Base-by-base conservation (phyloP, 2,113 vertebrate genomes). In the Aramus guarauna region DNA sequence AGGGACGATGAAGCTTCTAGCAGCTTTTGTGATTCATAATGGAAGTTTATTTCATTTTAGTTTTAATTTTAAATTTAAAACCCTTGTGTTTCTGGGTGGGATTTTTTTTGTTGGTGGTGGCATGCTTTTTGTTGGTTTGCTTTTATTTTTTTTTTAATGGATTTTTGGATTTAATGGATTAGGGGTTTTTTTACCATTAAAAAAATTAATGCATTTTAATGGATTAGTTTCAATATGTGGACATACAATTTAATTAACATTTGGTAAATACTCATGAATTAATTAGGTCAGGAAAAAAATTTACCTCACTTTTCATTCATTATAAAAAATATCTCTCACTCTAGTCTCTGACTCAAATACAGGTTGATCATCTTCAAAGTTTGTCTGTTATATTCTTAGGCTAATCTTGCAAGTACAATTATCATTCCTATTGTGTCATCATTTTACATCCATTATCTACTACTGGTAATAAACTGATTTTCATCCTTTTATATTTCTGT, bases 41-140 rank as follows among this genome's bases (percentile, higher is more conserved):
- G 9, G 15, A 80, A 50, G 8, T 36, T 73, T 55, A 34, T 47
- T 6, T 47, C 12, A 55, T 80, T 80, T 63, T 37, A 48, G 17
- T 66, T 80, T 45, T 36, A 55, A 67, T 48, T 84, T 87, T 72
- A 12, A 45, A 22, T 62, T 80, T 76, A 12, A 68, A 67, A 58
- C 1, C 0, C 37, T 75, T 79, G 5, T 12, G 4, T 29, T 62
- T 78, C 20, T 11, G 8, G 41, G 41, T 41, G 41, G 41, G 41
- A 13, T 76, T 84, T 73, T 26, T 52, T 52, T 26, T 26, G 6
- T 52, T 50, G 11, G 58, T 1, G 12, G 32, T 76, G 20, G 3
- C 62, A 67, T 47, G 10, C 0, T 1, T 88, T 85, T 85, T 30
- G 2, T 43, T 77, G 2, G 2, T 55, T 69, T 48, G 5, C 0